phyloP scores from a whole-genome alignment of 2,888 invertebrate genomes.

The Aporophyla lueneburgensis region DNA sequence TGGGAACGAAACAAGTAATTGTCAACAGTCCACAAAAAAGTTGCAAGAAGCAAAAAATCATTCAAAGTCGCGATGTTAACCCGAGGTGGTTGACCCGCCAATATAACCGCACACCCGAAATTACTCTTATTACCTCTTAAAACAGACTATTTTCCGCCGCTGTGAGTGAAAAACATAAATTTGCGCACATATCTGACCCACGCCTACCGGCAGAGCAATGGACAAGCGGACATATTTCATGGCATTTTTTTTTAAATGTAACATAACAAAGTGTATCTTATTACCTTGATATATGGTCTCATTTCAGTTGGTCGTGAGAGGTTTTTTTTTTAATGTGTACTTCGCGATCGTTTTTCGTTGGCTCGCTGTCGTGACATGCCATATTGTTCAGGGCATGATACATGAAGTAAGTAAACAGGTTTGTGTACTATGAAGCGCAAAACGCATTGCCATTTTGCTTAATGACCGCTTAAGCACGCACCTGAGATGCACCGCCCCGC shows the following conservation, averaged over 20 bases:
- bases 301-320: constrained; percentile 66
- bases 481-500: constrained; percentile 61
- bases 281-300: constrained; percentile 74
- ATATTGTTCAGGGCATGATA: constrained; percentile 88
- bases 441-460: constrained; percentile 82
- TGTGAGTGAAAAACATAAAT: constrained; percentile 76
- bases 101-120: constrained; percentile 61
- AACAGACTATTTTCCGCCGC: constrained; percentile 78
- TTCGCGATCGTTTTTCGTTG: constrained; percentile 84
- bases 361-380: constrained; percentile 87
- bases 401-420: constrained; percentile 87
- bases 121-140: constrained; percentile 74
- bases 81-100: constrained; percentile 81
- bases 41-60: constrained; percentile 73
- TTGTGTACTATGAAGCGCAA: constrained; percentile 81
- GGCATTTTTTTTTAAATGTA: constrained; percentile 73
- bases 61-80: constrained; percentile 77
- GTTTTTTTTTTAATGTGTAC: constrained; percentile 76
- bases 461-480: constrained; percentile 79
- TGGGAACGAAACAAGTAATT: constrained; percentile 78
- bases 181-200: constrained; percentile 85
- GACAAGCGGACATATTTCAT: constrained; percentile 88
- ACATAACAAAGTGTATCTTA: constrained; percentile 76
- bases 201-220: constrained; percentile 85
- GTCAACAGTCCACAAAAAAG: constrained; percentile 78